A percentile compares a stretch with the other conserved stretches of the same genome.
Evolutionary conservation across 1,140 invertebrate species (phyloP).

Genomic region (Proctacanthus coquilletti): DNA sequence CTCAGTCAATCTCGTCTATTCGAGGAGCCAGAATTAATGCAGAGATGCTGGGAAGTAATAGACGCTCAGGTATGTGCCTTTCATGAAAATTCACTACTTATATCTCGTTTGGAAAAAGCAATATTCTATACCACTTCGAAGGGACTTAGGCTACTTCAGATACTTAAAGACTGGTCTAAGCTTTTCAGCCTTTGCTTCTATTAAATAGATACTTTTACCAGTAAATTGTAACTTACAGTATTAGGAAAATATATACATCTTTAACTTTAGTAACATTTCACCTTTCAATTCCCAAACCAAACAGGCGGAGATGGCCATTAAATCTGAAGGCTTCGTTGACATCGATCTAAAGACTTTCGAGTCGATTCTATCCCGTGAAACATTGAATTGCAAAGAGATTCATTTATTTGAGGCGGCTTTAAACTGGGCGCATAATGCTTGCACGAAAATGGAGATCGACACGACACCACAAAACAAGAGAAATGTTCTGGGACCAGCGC

Average conservation of each 20-base stretch:
- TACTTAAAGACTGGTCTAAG: too few relatives aligned
- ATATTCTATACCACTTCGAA: too few relatives aligned
- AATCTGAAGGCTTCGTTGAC: slow-evolving; percentile 84
- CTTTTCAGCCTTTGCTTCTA: too few relatives aligned
- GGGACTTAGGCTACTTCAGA: too few relatives aligned
- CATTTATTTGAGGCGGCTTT: slow-evolving; percentile 79
- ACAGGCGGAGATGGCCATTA: slow-evolving; percentile 82
- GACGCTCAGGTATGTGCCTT: slow-evolving; percentile 83
- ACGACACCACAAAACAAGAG: slow-evolving; percentile 54
- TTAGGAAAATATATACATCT: background rate
- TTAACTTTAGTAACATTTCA: background rate
- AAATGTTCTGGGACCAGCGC: slow-evolving; percentile 54
- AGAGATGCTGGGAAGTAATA: slow-evolving; percentile 89
- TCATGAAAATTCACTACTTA: too few relatives aligned
- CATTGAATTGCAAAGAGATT: slow-evolving; percentile 81
- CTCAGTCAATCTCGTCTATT: slow-evolving; percentile 80
- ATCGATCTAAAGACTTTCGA: slow-evolving; percentile 80
- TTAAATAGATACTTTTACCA: too few relatives aligned
- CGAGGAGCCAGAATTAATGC: slow-evolving; percentile 85
- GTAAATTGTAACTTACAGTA: too few relatives aligned
- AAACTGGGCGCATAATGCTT: slow-evolving; percentile 77
- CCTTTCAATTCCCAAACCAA: slow-evolving; percentile 16
- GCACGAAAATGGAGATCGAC: slow-evolving; percentile 60
- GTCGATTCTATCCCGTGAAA: slow-evolving; percentile 74
- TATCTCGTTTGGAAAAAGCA: too few relatives aligned